Evolutionary conservation across 2,797 vertebrate species (phyloP), one percentile per base, ranked within the genome.

Genomic region (Sciurus carolinensis): DNA sequence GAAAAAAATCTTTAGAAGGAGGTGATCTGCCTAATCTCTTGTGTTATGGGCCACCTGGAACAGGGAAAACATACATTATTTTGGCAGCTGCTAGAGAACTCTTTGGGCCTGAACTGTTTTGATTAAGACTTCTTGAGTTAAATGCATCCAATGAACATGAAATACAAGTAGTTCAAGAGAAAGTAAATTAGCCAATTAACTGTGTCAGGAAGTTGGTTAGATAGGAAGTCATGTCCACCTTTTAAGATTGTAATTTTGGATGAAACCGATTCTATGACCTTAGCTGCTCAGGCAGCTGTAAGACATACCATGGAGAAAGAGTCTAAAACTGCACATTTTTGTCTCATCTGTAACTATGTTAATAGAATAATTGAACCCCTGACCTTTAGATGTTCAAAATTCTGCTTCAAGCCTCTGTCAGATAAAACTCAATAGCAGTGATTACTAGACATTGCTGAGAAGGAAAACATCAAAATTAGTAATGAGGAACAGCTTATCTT

Each of bases 241-340:
- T 99, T 99, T 98, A 99, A 99, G 98, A 99, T 99, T 97, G 99
- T 99, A 90, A 99, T 99, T 97, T 98, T 99, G 98, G 99, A 99
- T 93, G 99, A 99, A 98, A 99, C 99, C 0, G 99, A 99, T 98
- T 99, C 99, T 2, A 99, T 99, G 99, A 99, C 99, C 0, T 98
- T 97, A 3, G 98, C 99, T 26, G 99, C 99, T 81, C 99, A 99
- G 98, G 99, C 99, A 3, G 99, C 99, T 73, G 99, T 99, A 87
- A 99, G 99, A 44, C 99, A 99, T 50, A 99, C 99, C n/a, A 99
- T 99, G 99, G 99, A 99, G 98, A 99, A 99, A 94, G 99, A 99
- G 97, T 99, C 99, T 0, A 99, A 99, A 97, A 99, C 99, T 73
- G 99, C 99, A 0, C 99, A 99, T 39, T 99, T 99, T 98, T 99